Base-by-base conservation (phyloP, 2,113 vertebrate species). In the Orthonyx spaldingii region DNA sequence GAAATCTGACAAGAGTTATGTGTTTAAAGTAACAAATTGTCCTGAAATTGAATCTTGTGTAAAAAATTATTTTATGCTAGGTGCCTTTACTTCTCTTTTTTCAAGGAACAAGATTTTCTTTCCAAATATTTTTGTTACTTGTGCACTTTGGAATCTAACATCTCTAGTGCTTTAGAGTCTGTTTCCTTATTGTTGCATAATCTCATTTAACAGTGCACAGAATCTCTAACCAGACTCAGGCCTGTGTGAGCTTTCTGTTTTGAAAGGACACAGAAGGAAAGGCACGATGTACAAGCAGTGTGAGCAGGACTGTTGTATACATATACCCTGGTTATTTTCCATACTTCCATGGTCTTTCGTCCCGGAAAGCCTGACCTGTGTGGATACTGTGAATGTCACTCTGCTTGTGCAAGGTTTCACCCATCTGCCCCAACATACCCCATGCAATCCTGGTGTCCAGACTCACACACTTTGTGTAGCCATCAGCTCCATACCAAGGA, bases 401-500 rank as follows among this genome's bases (percentile, higher is more conserved):
- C 7, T 55, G 21, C n/a, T 33, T 75, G 13, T 42, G 14, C 16
- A 50, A 47, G 39, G 23, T 15, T 68, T 64, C 30, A 24, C 19
- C 9, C 37, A 5, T 24, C 12, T 26, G 7, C 30, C 12, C 10
- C 7, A 2, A 30, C 7, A 8, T 30, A 49, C 6, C 28, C n/a
- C 0, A 0, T 41, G 28, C 21, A 70, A 1, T 42, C 27, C 39
- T 76, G 35, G 27, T 56, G 53, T 72, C 22, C 44, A 66, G 21
- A 30, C 26, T 76, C 28, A 14, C 3, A 17, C 12, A n/a, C 9
- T 2, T n/a, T 23, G 3, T 59, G 42, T 39, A 24, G 35, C 35
- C 33, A 4, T 70, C 52, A 90, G 53, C n/a, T 82, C 47, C 2
- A 0, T 52, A 11, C 1, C 0, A 0, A 61, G 33, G 11, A 68